Evolutionary conservation across 2,797 vertebrate genomes (phyloP).

Genomic region (Chrysolophus pictus): DNA sequence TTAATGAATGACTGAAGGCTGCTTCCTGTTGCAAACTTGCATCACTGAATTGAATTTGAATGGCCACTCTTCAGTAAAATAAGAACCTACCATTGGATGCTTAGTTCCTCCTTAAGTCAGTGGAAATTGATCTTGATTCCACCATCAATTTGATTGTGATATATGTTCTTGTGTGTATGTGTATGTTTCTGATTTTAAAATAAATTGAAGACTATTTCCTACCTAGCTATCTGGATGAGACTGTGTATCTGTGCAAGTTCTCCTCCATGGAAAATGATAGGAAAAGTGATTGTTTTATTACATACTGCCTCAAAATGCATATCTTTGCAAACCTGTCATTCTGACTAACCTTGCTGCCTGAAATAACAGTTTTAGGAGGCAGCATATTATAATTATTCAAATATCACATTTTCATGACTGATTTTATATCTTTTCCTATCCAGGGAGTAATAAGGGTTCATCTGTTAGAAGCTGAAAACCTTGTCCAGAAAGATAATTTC

Average conservation of each 20-base stretch:
- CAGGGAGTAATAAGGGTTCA: conserved; percentile 93
- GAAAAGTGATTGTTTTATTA: not conserved
- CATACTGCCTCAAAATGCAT: not conserved
- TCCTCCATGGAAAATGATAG: not conserved
- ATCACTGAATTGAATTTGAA: not conserved
- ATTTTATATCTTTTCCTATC: conserved; percentile 13
- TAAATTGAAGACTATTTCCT: not conserved
- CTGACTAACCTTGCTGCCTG: conserved; percentile 27
- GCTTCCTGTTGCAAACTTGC: not conserved
- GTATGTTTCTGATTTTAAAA: conserved; percentile 20
- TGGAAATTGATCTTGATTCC: not conserved
- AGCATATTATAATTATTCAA: not conserved
- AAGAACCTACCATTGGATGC: not conserved
- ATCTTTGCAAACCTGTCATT: not conserved
- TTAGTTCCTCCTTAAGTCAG: not conserved
- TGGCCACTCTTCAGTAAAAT: not conserved
- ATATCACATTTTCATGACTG: not conserved
- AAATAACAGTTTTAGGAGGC: conserved; percentile 49
- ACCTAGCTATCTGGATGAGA: not conserved
- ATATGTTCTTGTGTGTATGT: not conserved
- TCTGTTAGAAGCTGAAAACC: conserved; percentile 87
- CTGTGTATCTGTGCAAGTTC: not conserved
- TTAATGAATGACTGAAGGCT: not conserved
- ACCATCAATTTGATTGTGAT: not conserved
- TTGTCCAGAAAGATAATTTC: conserved; percentile 90